Evolutionary conservation across 2,888 invertebrate genomes (phyloP), one percentile per base, ranked within the genome.

Genomic region (Tineola bisselliella): DNA sequence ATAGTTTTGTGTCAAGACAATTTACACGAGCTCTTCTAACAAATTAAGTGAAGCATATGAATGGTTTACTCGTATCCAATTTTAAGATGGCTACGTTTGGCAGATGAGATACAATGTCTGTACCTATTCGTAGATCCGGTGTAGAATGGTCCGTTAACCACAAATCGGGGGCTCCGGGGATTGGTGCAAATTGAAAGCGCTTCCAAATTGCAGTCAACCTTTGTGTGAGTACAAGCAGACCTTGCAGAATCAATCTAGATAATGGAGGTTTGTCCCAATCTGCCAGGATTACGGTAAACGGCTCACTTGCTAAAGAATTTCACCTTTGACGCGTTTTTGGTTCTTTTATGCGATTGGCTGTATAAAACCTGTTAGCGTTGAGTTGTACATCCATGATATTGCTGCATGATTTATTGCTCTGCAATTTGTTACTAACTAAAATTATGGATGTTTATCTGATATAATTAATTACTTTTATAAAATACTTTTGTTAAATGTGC

Each of bases 151-250:
- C 67, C 64, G 69, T 67, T 67, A 66, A 72, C 75, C 74, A 66
- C 80, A 79, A 82, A 81, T 81, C 76, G 77, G 77, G 75, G 72
- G 70, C 72, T 71, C 71, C 73, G 69, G 69, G 72, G 75, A 74
- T 76, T 76, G 71, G 77, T 75, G 77, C 77, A 82, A 84, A 84
- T 84, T 82, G 83, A 81, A 82, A 84, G 78, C 81, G 75, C 69
- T 76, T 68, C 74, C 71, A 74, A 83, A 81, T 81, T 77, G 78
- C 78, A 77, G 69, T 73, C 76, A 76, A 76, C 76, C 80, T 84
- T 82, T 82, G 81, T 84, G 75, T 25, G 56, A 18, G 25, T 56
- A 18, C 25, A 56, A 19, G 54, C 54, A 58, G 69, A 69, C 74
- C 58, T 70, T 70, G 72, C 69, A 75, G 76, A 82, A 84, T 84